Base-by-base conservation (phyloP, 2,797 vertebrate genomes). In the Amniataba percoides region DNA sequence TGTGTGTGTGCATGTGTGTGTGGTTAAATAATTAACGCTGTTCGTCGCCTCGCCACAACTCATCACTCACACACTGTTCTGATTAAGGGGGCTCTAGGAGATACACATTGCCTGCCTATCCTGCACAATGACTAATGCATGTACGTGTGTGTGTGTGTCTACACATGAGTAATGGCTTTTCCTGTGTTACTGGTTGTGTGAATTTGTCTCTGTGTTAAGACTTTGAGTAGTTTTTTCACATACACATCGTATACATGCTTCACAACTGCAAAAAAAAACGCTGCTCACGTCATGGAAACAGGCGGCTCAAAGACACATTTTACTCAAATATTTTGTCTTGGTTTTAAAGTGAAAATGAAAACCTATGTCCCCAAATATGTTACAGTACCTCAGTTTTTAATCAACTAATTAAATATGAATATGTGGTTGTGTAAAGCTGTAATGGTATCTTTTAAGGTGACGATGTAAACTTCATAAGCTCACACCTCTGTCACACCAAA, bases 21-120 rank as follows among this genome's bases (percentile, higher is more conserved):
- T 51, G 49, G 78, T 79, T 93, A 88, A 94, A 94, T 93, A 93
- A 94, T 94, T 92, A 92, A 94, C 74, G 57, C 74, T 88, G 73
- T 86, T 86, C 70, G 74, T 84, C 23, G 65, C 82, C 83, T 84
- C 78, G 71, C 74, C 82, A 88, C 78, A 87, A 87, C 85, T 88
- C 84, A 88, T 93, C 71, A 75, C 69, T 92, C 88, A 89, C 81
- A 81, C 70, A 56, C 76, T 84, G 87, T 93, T 93, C 83, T 92
- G 90, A 93, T 94, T 90, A 92, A 91, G 71, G 25, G 23, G 74
- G 77, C 75, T 84, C 72, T 75, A 42, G 75, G 87, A 90, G 90
- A 91, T 75, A 48, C 58, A 83, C 74, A 78, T 55, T 49, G 68
- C 60, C 77, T 76, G 71, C 56, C 40, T 48, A 34, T 49, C 14